phyloP scores from a whole-genome alignment of 2,888 invertebrate genomes.

The Sinopyrophorus schimmeli region DNA sequence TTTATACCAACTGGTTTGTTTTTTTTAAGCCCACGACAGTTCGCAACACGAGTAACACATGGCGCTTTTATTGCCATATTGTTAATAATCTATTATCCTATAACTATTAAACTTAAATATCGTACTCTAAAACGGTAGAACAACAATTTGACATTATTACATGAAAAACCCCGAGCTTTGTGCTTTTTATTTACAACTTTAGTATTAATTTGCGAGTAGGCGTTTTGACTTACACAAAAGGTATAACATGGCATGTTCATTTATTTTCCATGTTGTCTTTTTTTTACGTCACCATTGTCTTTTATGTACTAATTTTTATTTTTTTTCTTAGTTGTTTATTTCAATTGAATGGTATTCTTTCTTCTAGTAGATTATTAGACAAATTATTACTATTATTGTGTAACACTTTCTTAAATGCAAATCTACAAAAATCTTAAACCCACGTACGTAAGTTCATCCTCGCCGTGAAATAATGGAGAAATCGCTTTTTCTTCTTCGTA shows the following conservation, averaged over 20 bases:
- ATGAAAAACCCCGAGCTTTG: not conserved
- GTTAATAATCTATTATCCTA: not conserved
- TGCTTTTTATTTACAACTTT: constrained; percentile 9
- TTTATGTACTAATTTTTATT: constrained; percentile 3
- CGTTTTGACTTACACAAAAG: constrained; percentile 12
- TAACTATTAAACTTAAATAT: not conserved
- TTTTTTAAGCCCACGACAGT: constrained; percentile 23
- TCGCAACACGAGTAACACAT: constrained; percentile 17
- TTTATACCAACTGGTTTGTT: constrained; percentile 20
- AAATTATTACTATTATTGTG: too few relatives aligned
- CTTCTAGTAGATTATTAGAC: constrained; percentile 1
- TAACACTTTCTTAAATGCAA: too few relatives aligned
- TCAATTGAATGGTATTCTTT: too few relatives aligned
- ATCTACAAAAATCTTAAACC: too few relatives aligned
- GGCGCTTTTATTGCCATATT: constrained; percentile 16
- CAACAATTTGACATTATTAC: not conserved
- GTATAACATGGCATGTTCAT: constrained; percentile 11
- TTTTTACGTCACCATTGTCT: constrained; percentile 11
- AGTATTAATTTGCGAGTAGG: constrained; percentile 9
- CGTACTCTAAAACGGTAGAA: constrained; percentile 6
- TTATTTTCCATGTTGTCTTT: constrained; percentile 13
- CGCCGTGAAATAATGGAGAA: too few relatives aligned
- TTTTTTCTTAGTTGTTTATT: constrained; percentile 1
- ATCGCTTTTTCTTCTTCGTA: too few relatives aligned
- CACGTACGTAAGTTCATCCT: too few relatives aligned